Percentiles rank a stretch among this genome's conserved stretches.
Conservation (phyloP, 2,797 vertebrate genomes). For the Gadopsis bispinosus region DNA sequence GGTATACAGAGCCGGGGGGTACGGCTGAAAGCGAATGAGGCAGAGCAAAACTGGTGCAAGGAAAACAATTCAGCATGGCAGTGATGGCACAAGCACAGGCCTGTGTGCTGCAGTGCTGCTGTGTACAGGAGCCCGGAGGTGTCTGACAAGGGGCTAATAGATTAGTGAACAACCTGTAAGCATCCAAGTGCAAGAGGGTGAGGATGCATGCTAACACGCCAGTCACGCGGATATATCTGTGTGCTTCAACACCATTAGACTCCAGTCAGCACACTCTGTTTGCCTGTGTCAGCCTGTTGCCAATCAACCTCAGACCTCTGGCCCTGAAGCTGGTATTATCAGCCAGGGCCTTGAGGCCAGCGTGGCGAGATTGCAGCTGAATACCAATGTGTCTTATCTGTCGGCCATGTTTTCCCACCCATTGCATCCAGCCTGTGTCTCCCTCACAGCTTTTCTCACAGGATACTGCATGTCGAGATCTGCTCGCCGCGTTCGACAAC, state of each 20-base stretch:
- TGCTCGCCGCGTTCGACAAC: slow-evolving; percentile 35
- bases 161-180: slow-evolving; percentile 69
- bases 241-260: slow-evolving; percentile 70
- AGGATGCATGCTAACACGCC: slow-evolving; percentile 49
- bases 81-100: slow-evolving; percentile 31
- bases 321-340: slow-evolving; percentile 72
- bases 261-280: slow-evolving; percentile 71
- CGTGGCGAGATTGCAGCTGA: slow-evolving; percentile 54
- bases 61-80: slow-evolving; percentile 59
- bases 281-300: slow-evolving; percentile 74
- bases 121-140: slow-evolving; percentile 39
- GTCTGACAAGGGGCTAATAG: slow-evolving; percentile 63
- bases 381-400: slow-evolving; percentile 77
- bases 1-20: slow-evolving; percentile 56
- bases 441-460: slow-evolving; percentile 29
- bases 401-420: slow-evolving; percentile 59
- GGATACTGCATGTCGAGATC: slow-evolving; percentile 30
- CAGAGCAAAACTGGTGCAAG: slow-evolving; percentile 46
- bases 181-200: slow-evolving; percentile 25
- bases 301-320: slow-evolving; percentile 76
- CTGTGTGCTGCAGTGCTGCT: slow-evolving; percentile 43
- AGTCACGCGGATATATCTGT: slow-evolving; percentile 44
- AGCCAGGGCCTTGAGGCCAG: slow-evolving; percentile 53
- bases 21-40: slow-evolving; percentile 61
- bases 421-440: slow-evolving; percentile 48